Conservation (phyloP, 2,797 vertebrate genomes). For the Dicrostonyx torquatus region DNA sequence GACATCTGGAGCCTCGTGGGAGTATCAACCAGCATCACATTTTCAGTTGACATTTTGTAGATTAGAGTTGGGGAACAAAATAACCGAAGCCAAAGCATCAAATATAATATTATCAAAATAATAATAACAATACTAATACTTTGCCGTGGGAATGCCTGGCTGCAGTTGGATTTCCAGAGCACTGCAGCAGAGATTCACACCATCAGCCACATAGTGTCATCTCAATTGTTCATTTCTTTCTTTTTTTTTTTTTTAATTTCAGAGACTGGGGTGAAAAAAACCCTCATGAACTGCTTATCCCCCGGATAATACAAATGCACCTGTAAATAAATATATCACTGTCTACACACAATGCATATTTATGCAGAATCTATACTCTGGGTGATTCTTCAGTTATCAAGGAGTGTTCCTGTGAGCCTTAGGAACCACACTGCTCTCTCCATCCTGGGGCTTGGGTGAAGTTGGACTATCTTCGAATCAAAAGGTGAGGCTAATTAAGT, state of each 20-base stretch:
- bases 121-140: background rate
- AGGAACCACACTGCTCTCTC: background rate
- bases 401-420: background rate
- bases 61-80: background rate
- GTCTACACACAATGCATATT: constrained; percentile 51
- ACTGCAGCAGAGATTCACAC: background rate
- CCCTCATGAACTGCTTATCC: background rate
- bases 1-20: background rate
- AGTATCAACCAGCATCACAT: background rate
- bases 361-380: constrained; percentile 49
- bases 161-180: constrained; percentile 16
- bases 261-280: constrained; percentile 22
- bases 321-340: constrained; percentile 74
- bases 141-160: background rate
- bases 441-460: constrained; percentile 42
- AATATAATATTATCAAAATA: background rate
- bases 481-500: constrained; percentile 51
- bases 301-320: constrained; percentile 56
- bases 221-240: background rate
- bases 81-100: background rate
- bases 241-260: background rate
- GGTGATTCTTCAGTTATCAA: background rate
- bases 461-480: background rate
- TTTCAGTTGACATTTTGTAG: background rate
- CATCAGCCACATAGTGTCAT: background rate